These are phyloP conservation scores for Latrodectus hesperus DNA, from an alignment of 2,888 invertebrate genomes.

Conservation along the genomic window DNA sequence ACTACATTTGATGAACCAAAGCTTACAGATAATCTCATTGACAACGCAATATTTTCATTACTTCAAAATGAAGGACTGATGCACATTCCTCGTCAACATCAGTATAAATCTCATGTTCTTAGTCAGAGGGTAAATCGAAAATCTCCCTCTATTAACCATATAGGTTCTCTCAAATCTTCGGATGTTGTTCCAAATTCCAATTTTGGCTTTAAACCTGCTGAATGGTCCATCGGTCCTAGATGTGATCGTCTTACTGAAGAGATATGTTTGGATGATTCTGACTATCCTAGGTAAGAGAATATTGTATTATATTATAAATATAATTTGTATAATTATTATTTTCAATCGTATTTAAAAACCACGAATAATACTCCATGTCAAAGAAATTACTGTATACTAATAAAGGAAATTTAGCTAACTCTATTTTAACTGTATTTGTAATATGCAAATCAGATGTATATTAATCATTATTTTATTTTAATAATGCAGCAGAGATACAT, in stretches of 20 bases:
- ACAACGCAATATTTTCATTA: slow-evolving; percentile 39
- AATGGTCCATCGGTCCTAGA: slow-evolving; percentile 62
- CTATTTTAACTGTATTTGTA: too few species aligned
- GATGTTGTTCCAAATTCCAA: slow-evolving; percentile 9
- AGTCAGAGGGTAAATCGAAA: slow-evolving; percentile 21
- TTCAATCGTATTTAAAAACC: too few species aligned
- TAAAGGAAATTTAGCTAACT: too few species aligned
- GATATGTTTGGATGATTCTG: slow-evolving; percentile 82
- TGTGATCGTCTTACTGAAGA: slow-evolving; percentile 72
- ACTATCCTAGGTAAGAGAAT: slow-evolving; percentile 86
- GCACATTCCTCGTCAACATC: not conserved
- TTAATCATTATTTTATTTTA: too few species aligned
- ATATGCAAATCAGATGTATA: too few species aligned
- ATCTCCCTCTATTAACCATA: slow-evolving; percentile 57
- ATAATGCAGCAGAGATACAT: too few species aligned
- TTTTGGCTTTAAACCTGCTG: slow-evolving; percentile 16
- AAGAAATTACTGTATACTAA: too few species aligned
- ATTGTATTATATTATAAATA: not conserved
- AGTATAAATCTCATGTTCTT: not conserved
- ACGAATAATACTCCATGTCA: too few species aligned
- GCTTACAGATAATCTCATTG: slow-evolving; percentile 41
- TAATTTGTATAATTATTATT: not conserved
- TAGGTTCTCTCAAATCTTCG: slow-evolving; percentile 48
- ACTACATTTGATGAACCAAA: slow-evolving; percentile 11
- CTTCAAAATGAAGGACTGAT: slow-evolving; percentile 52